Base-by-base conservation (phyloP, 2,113 vertebrate genomes). In the Synodontis membranacea region DNA sequence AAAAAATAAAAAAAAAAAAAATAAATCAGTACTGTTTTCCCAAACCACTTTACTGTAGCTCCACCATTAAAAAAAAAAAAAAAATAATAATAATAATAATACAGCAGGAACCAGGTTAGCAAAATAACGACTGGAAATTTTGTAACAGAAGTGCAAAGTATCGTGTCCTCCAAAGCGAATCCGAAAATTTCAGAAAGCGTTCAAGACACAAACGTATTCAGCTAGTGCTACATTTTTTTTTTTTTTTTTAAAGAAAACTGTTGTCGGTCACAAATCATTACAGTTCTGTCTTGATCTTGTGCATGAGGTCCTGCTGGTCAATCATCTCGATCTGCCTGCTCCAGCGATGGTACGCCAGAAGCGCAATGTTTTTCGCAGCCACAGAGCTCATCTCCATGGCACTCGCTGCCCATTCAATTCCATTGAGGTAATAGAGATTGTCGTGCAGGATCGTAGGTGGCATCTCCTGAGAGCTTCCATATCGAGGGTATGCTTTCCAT, bases 251-350 rank as follows among this genome's bases (percentile, higher is more conserved):
- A 42, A 75, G 42, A 75, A 46, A 48, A 76, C 44, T n/a, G 11
- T 31, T n/a, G 50, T 52, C 34, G 48, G 5, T 79, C 31, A 54
- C 1, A 31, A 34, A 37, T 12, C 3, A 88, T 98, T 95, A 99
- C 89, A 99, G 94, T 89, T 99, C 98, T 0, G 97, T 99, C 92
- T 99, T 99, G 89, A 99, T 96, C 90, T 97, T 97, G 93, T 99
- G 98, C 94, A 99, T 96, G 89, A 99, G 94, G 88, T 99, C 98
- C 90, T 95, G 98, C 91, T 98, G 98, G 93, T 99, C 97, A 14
- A 99, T 97, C 94, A 97, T 98, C 87, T 98, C 97, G 2, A 95
- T 91, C 62, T 98, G 96, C 87, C 96, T 95, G 90, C 96, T 96
- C 98, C 98, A 99, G 91, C 96, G 96, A 92, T 98, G 97, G 89